A percentile compares a stretch with the other conserved stretches of the same genome.
These are phyloP conservation scores for Pheosia gnoma DNA, from an alignment of 2,888 invertebrate species.

Conservation along the genomic window DNA sequence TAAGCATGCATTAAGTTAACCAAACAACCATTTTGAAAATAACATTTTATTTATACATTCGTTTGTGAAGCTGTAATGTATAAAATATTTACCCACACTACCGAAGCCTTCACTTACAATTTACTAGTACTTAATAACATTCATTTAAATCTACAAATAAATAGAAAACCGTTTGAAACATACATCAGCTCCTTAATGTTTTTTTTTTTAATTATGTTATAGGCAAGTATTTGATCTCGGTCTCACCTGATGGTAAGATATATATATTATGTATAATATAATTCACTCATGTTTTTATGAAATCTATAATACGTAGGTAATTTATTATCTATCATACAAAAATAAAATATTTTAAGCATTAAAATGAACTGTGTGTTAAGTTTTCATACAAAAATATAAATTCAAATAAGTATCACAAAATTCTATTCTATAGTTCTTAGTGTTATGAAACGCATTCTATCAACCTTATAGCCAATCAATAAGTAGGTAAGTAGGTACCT, in stretches of 20 bases:
- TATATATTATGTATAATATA: constrained; percentile 12
- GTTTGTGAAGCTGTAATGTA: constrained; percentile 56
- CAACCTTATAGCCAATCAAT: no score
- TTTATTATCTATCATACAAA: constrained; percentile 42
- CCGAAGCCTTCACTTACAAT: constrained; percentile 49
- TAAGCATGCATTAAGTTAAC: constrained; percentile 8
- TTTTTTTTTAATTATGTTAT: no score
- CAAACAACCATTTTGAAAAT: constrained; percentile 45
- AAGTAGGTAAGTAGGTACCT: no score
- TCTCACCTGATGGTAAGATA: no score
- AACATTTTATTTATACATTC: constrained; percentile 53
- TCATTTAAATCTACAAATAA: constrained; percentile 42
- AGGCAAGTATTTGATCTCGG: no score
- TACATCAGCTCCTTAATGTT: constrained; percentile 22
- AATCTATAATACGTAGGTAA: constrained; percentile 23
- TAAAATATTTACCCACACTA: constrained; percentile 48
- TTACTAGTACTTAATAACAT: constrained; percentile 34
- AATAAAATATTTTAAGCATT: constrained; percentile 41
- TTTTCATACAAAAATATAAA: constrained; percentile 21
- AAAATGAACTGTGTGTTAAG: constrained; percentile 17
- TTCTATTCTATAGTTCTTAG: no score
- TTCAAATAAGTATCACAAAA: background rate
- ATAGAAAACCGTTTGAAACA: constrained; percentile 35
- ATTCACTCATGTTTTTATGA: constrained; percentile 29
- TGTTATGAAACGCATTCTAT: no score